Conservation (phyloP, 2,113 vertebrate genomes). For the Corydoras sp. region DNA sequence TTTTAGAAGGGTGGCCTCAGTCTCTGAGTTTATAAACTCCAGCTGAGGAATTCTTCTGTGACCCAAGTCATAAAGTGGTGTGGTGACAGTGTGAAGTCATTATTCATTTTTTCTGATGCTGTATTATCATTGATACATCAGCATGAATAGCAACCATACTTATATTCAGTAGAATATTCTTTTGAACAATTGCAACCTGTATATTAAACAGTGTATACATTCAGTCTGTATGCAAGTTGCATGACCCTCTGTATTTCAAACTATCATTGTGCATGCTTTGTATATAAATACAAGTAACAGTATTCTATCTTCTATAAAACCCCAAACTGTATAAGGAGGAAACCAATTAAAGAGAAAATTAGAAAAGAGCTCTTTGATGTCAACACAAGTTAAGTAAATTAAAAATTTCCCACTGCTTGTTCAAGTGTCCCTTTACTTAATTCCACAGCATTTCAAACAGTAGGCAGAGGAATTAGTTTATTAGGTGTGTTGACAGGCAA, state of each 20-base stretch:
- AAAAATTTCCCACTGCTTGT: constrained; percentile 30
- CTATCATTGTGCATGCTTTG: no score
- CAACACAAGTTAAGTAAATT: constrained; percentile 39
- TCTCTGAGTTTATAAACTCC: constrained; percentile 27
- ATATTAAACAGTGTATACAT: not conserved
- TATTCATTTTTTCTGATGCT: constrained; percentile 19
- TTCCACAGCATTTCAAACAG: constrained; percentile 45
- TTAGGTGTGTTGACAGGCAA: constrained; percentile 58
- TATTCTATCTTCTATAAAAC: no score
- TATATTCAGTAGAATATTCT: no score
- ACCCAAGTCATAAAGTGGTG: not conserved
- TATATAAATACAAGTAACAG: no score
- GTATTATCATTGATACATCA: not conserved
- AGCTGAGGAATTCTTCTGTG: constrained; percentile 39
- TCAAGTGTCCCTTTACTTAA: constrained; percentile 34
- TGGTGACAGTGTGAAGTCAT: not conserved
- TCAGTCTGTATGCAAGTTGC: no score
- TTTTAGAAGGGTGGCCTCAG: constrained; percentile 20
- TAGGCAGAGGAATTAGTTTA: constrained; percentile 50
- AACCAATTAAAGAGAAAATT: constrained; percentile 41
- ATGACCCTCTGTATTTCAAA: no score
- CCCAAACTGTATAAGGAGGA: constrained; percentile 13
- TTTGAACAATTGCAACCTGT: not conserved
- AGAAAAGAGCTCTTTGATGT: constrained; percentile 37
- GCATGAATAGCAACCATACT: not conserved